These are phyloP conservation scores for Bradynema listronoti DNA, from an alignment of 1,140 invertebrate species.

Conservation along the genomic window DNA sequence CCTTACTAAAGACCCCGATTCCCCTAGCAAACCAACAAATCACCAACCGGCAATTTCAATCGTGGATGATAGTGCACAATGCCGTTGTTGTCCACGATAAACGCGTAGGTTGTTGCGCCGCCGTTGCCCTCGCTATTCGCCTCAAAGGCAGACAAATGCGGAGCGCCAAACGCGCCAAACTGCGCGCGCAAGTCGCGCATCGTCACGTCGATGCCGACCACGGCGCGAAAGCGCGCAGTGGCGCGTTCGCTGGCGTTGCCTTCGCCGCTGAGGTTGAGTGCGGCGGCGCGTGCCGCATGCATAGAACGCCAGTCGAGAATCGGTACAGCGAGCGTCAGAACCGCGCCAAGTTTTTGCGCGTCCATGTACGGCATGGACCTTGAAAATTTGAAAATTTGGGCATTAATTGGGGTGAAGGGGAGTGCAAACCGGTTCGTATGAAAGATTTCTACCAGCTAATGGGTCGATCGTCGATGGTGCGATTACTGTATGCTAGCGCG, in stretches of 20 bases:
- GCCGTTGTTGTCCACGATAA: conserved; percentile 57
- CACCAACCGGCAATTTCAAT: conserved; percentile 35
- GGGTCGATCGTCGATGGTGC: conserved; percentile 29
- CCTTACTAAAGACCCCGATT: no score
- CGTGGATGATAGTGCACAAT: conserved; percentile 52
- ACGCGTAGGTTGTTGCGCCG: conserved; percentile 37
- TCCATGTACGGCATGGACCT: conserved; percentile 53
- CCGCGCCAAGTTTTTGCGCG: conserved; percentile 43
- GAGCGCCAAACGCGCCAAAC: conserved; percentile 11
- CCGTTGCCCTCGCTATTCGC: no score
- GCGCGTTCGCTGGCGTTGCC: not conserved
- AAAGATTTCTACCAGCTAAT: conserved; percentile 23
- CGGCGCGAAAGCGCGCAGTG: conserved; percentile 29
- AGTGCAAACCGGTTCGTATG: no score
- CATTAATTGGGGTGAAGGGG: no score
- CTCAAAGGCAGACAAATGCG: no score
- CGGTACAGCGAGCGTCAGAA: conserved; percentile 48
- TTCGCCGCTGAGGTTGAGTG: not conserved
- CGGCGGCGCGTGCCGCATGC: conserved; percentile 1
- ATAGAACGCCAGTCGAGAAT: conserved; percentile 28
- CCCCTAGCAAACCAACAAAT: no score
- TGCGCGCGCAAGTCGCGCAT: conserved; percentile 25
- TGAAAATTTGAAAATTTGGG: no score
- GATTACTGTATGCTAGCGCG: conserved; percentile 26
- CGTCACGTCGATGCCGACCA: conserved; percentile 44